Conservation (phyloP, 2,113 vertebrate genomes). For the Oreocharis arfaki region DNA sequence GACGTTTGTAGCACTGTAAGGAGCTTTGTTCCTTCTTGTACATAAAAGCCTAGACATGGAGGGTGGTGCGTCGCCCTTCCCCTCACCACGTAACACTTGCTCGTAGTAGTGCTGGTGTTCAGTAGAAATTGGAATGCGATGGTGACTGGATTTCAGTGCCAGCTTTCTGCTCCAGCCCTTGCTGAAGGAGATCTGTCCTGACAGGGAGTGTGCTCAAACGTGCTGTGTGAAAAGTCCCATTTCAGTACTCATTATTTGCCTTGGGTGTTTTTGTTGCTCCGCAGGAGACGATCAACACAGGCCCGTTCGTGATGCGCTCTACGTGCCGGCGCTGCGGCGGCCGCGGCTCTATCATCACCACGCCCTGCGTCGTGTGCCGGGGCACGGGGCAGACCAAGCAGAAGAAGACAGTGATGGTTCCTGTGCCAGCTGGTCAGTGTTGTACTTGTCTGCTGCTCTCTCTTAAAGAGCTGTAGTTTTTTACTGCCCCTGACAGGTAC, state of each 20-base stretch:
- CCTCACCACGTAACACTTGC: rapidly evolving
- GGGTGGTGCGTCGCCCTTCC: background rate
- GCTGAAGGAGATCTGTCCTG: background rate
- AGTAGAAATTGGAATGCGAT: rapidly evolving
- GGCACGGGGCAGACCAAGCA: conserved; percentile 92
- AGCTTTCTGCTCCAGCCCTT: background rate
- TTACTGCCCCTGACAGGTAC: background rate
- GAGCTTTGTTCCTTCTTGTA: background rate
- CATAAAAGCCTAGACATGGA: background rate
- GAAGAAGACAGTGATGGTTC: conserved; percentile 86
- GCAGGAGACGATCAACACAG: conserved; percentile 94
- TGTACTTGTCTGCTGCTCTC: background rate
- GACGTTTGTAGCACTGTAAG: background rate
- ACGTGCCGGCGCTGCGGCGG: conserved; percentile 89
- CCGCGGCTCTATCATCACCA: conserved; percentile 82
- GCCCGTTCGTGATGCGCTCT: conserved; percentile 97
- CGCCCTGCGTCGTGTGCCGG: conserved; percentile 81
- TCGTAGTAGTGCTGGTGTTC: rapidly evolving
- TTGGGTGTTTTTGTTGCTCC: background rate
- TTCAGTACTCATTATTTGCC: rapidly evolving
- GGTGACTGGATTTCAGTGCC: background rate
- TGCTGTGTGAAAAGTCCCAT: background rate
- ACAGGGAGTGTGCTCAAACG: rapidly evolving
- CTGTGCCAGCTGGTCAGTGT: conserved; percentile 90
- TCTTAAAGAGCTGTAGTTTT: background rate